These are phyloP conservation scores for Drosophila kanekoi DNA, from an alignment of 2,888 invertebrate genomes.

Conservation along the genomic window DNA sequence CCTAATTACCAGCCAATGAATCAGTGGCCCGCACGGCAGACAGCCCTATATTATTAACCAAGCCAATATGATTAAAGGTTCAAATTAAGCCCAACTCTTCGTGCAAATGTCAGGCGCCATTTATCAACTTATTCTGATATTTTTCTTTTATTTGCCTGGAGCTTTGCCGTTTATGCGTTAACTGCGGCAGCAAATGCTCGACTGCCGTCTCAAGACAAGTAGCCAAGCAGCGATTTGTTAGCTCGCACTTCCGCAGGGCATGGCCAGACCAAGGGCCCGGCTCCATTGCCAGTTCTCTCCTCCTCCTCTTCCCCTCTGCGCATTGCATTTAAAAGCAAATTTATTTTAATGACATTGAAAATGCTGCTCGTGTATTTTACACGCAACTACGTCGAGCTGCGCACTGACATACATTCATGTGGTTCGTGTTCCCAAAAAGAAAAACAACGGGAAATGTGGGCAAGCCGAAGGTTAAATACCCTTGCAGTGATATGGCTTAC, in stretches of 20 bases:
- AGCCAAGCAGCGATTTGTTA: constrained; percentile 45
- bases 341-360: constrained; percentile 72
- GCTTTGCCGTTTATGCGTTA: constrained; percentile 1
- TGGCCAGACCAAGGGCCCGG: not conserved
- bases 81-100: constrained; percentile 47
- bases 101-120: constrained; percentile 56
- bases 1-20: constrained; percentile 67
- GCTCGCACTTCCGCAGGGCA: constrained; percentile 49
- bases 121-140: constrained; percentile 44
- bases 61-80: constrained; percentile 47
- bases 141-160: constrained; percentile 7
- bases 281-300: constrained; percentile 13
- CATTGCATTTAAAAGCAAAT: constrained; percentile 58
- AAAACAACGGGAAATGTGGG: too few species aligned
- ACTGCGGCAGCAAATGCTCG: constrained; percentile 9
- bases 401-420: constrained; percentile 40
- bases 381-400: constrained; percentile 24
- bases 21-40: constrained; percentile 33
- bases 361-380: constrained; percentile 40
- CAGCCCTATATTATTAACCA: constrained; percentile 46
- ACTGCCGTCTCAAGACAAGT: constrained; percentile 50
- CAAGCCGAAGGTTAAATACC: too few species aligned
- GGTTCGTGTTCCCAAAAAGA: constrained; percentile 7
- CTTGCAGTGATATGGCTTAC: too few species aligned
- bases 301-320: too few species aligned